Evolutionary conservation across 1,140 invertebrate species (phyloP), one percentile per base, ranked within the genome.

Genomic region (Zaprionus inermis): DNA sequence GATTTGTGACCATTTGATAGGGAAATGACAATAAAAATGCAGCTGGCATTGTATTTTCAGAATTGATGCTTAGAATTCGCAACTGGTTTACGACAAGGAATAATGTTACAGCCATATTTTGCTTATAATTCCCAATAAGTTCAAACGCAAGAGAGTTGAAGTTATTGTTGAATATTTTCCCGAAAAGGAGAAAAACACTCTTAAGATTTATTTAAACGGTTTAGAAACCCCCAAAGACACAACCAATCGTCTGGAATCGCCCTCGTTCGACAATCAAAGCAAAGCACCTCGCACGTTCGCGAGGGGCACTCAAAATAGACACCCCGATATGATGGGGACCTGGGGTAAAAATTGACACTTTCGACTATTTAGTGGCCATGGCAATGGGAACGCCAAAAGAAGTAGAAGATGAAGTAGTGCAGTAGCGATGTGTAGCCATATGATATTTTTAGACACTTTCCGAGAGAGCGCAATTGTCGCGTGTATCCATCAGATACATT

Each of bases 291-390:
- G 11, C 55, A 12, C 57, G 10, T 32, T 4, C 3, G 3, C 12
- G n/a, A 44, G 38, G 41, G 46, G 32, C 69, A 66, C 72, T 63
- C 56, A 70, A 74, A 74, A 74, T 74, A 74, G 72, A 69, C 34
- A n/a, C 16, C 12, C 18, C 30, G 41, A 72, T 66, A 30, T 52
- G 54, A 59, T 59, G 49, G 12, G 12, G 46, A 28, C 5, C 28
- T 34, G 46, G 5, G 46, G 24, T 49, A 22, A 57, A 60, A 57
- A 51, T 74, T 70, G 72, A 75, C 72, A 75, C 72, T 68, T 68
- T 41, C 57, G 46, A 75, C 67, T 71, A 64, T 65, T 75, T 60
- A 54, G 46, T 71, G 72, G 72, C 72, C 67, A 65, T 65, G 67
- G 72, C 67, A 64, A 64, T 32, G 30, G 51, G 4, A 9, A 52